Conservation (phyloP, 2,888 invertebrate species). For the Phymatocera aterrima region DNA sequence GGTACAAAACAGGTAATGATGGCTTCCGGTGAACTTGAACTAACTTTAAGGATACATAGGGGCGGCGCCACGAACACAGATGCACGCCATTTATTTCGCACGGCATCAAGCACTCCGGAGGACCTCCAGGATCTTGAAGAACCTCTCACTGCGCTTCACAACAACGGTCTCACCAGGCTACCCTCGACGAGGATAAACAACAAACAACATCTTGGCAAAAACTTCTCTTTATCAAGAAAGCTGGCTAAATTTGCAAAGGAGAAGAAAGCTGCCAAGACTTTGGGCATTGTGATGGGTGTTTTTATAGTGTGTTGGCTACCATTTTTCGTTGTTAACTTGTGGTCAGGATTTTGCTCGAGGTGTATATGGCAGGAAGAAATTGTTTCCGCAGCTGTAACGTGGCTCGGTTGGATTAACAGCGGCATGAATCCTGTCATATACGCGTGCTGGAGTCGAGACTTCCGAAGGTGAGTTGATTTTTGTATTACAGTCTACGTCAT, state of each 20-base stretch:
- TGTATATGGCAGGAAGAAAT: constrained; percentile 93
- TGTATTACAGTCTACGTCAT: not conserved
- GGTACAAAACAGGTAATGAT: constrained; percentile 94
- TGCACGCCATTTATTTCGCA: constrained; percentile 69
- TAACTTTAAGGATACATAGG: constrained; percentile 94
- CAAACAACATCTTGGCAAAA: constrained; percentile 84
- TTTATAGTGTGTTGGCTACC: constrained; percentile 98
- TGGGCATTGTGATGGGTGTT: constrained; percentile 97
- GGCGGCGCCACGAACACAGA: constrained; percentile 83
- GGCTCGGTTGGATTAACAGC: constrained; percentile 97
- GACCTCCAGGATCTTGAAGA: constrained; percentile 79
- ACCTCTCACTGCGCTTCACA: constrained; percentile 85
- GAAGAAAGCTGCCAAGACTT: constrained; percentile 97
- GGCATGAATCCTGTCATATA: constrained; percentile 99
- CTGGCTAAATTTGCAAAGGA: constrained; percentile 97
- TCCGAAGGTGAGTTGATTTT: constrained; percentile 85
- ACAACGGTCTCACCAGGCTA: constrained; percentile 85
- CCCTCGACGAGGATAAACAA: constrained; percentile 82
- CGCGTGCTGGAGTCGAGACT: constrained; percentile 98
- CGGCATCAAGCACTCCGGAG: constrained; percentile 70
- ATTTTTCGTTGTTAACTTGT: constrained; percentile 95
- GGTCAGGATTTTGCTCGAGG: constrained; percentile 92
- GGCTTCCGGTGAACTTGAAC: constrained; percentile 89
- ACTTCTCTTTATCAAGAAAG: constrained; percentile 94
- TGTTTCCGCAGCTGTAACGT: constrained; percentile 92